Evolutionary conservation across 2,797 vertebrate species (phyloP).

Genomic region (Discoglossus pictus): DNA sequence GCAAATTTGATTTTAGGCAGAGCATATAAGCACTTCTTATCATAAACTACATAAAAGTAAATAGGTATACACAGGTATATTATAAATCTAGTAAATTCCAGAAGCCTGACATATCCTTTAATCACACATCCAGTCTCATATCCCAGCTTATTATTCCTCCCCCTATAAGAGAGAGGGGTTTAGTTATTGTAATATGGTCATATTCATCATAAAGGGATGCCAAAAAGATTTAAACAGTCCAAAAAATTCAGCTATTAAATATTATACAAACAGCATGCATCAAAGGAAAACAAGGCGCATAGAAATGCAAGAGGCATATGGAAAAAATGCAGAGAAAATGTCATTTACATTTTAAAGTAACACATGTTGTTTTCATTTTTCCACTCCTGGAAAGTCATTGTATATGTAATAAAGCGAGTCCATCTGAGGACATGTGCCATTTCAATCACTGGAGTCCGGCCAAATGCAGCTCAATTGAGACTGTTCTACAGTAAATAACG

Average conservation of each 20-base stretch:
- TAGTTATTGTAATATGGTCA: too few species aligned
- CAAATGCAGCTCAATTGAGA: slow-evolving; percentile 1
- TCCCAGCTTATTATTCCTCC: too few species aligned
- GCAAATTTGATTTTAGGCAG: too few species aligned
- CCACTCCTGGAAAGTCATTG: background rate
- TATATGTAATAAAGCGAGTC: slow-evolving; percentile 27
- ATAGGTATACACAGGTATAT: too few species aligned
- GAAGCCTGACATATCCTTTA: too few species aligned
- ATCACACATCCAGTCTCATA: too few species aligned
- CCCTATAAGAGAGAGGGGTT: too few species aligned
- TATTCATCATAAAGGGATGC: too few species aligned
- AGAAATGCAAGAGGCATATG: slow-evolving; percentile 2
- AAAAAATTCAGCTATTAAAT: background rate
- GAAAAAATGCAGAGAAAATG: background rate
- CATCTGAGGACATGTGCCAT: slow-evolving; percentile 36
- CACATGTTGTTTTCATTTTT: background rate
- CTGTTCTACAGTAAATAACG: background rate
- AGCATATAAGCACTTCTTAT: too few species aligned
- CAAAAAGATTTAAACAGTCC: too few species aligned
- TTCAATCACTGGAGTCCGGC: slow-evolving; percentile 22
- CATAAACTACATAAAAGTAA: too few species aligned
- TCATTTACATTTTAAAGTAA: background rate
- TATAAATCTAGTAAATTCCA: too few species aligned
- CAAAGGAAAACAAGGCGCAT: background rate
- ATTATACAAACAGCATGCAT: background rate